Evolutionary conservation across 2,113 vertebrate genomes (phyloP).

Genomic region (Prionailurus bengalensis): DNA sequence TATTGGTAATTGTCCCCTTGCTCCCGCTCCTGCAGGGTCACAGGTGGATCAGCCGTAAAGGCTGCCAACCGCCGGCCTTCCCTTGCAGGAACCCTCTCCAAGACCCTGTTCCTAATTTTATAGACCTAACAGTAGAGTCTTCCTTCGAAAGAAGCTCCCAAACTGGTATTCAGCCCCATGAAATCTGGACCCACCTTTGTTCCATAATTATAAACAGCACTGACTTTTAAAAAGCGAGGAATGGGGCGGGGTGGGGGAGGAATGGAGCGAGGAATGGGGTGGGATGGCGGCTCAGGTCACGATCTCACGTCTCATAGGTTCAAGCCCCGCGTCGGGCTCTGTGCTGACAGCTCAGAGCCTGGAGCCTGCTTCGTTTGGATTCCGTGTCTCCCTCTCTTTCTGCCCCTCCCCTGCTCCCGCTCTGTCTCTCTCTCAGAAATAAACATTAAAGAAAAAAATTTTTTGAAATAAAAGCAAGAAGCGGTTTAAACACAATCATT

Average conservation of each 20-base stretch:
- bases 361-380: too few relatives aligned
- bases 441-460: too few relatives aligned
- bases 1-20: fast-evolving
- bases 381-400: too few relatives aligned
- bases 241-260: too few relatives aligned
- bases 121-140: fast-evolving
- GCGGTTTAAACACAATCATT: fast-evolving
- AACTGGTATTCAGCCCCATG: not conserved
- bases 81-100: not conserved
- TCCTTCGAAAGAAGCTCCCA: not conserved
- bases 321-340: too few relatives aligned
- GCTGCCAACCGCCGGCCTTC: not conserved
- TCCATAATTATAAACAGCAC: fast-evolving
- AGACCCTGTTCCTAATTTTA: not conserved
- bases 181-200: not conserved
- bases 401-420: too few relatives aligned
- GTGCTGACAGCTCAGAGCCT: too few relatives aligned
- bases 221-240: not conserved
- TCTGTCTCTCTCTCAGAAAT: too few relatives aligned
- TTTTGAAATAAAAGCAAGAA: not conserved
- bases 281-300: too few relatives aligned
- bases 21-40: fast-evolving
- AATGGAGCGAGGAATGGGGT: too few relatives aligned
- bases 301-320: too few relatives aligned
- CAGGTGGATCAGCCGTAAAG: fast-evolving